A percentile compares a stretch with the other conserved stretches of the same genome.
phyloP scores from a whole-genome alignment of 2,113 vertebrate species.

The Hippopotamus amphibius region DNA sequence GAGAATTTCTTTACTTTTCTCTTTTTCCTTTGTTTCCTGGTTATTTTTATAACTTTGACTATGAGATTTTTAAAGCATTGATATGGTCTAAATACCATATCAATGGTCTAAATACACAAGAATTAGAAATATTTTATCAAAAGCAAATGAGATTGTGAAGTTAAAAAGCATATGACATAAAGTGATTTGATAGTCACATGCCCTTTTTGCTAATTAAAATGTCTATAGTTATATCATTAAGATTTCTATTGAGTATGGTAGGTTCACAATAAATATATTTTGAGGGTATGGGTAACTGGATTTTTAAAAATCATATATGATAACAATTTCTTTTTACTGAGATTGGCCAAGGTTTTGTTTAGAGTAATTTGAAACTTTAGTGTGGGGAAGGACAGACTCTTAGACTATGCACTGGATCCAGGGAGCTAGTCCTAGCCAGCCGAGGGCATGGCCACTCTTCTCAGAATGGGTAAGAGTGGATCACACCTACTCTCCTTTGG shows the following conservation, averaged over 20 bases:
- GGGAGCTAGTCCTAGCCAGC: neutral
- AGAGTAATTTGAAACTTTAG: neutral
- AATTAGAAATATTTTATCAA: constrained; percentile 7
- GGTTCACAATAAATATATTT: neutral
- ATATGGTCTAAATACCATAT: neutral
- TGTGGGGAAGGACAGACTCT: neutral
- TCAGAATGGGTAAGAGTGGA: neutral
- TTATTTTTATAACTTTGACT: constrained; percentile 29
- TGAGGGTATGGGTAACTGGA: neutral
- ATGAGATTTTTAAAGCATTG: neutral
- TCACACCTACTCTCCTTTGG: neutral
- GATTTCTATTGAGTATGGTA: neutral
- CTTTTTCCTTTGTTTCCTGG: neutral
- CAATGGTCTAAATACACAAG: neutral
- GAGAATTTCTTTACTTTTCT: neutral
- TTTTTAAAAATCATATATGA: neutral
- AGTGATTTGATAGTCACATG: neutral
- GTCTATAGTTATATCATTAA: neutral
- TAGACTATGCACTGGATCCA: neutral
- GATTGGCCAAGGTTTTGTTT: neutral
- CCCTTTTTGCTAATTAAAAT: constrained; percentile 28
- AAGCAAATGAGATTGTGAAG: constrained; percentile 5
- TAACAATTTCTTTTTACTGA: neutral
- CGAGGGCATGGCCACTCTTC: neutral
- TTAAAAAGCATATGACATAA: neutral